Base-by-base conservation (phyloP, 2,888 invertebrate species). In the Physocephala rufipes region DNA sequence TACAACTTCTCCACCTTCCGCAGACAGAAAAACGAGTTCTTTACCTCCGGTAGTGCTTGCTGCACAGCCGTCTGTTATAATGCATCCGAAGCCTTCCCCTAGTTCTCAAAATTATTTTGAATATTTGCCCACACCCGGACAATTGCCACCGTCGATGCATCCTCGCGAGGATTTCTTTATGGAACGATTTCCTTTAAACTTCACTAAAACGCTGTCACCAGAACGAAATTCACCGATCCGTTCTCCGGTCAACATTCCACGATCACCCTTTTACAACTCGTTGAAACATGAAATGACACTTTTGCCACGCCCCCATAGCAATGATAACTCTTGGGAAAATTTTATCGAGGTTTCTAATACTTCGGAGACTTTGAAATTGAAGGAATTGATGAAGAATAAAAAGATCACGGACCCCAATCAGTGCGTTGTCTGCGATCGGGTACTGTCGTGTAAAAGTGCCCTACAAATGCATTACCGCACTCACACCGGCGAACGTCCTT, bases 341-440 rank as follows among this genome's bases (percentile, higher is more conserved):
- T 90, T 97, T 79, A 99, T 99, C 87, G 99, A 99, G 89, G 93
- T 98, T 67, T 86, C 86, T 0, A 86, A 86, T 71, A 94, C 95
- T 26, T 97, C 97, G 67, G 99, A 99, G 88, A 97, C 97, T 28
- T 92, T 95, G 78, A 99, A 99, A 87, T 90, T 99, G 59, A 97
- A 99, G 85, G 95, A 96, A 83, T 89, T 99, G 80, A 98, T 99
- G 79, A 97, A 99, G 87, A 98, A 98, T 87, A 95, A 95, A 87
- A 97, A 97, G 87, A 88, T 96, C 77, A 93, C 93, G 12, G 99
- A 99, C 87, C 99, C 99, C 12, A 99, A 99, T 85, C 97, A 99
- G 87, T 99, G 99, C 87, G 94, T 98, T 68, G 96, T 99, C 77
- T 99, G 99, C 85, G 95, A 97, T 87, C 90, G 97, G 67, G 95